Evolutionary conservation across 2,113 vertebrate genomes (phyloP), one percentile per base, ranked within the genome.

Genomic region (Oenanthe melanoleuca): DNA sequence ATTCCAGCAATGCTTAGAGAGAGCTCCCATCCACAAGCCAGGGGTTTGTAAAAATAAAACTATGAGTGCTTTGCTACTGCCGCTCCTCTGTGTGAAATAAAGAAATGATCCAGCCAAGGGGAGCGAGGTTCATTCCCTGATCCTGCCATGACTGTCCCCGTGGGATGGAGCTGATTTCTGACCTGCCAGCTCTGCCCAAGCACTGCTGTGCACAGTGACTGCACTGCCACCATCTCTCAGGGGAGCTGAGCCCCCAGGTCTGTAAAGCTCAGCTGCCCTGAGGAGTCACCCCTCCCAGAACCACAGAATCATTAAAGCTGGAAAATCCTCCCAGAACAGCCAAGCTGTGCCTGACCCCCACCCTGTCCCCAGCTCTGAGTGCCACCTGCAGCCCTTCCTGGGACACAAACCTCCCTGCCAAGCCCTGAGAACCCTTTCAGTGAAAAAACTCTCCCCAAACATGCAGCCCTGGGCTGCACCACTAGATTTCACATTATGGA

Each of bases 251-350:
- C 70, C 55, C 34, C 38, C 8, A 16, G 2, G 24, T 12, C 50
- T 65, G 56, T 12, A 15, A 53, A 57, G 61, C 45, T 25, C 79
- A 21, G 28, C 50, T 81, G 65, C 7, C 29, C 42, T 59, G 16
- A 12, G 0, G 49, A 34, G 40, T 7, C 7, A 6, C 23, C 21
- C 60, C 24, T 34, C 45, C n/a, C 70, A 60, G 7, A 29, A 29
- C 4, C 69, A 40, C 12, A 19, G 60, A 24, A 33, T 2, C 28
- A 2, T 2, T 2, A 0, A 1, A 1, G 29, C 29, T 61, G 24
- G n/a, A 47, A 61, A 67, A 1, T 7, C 53, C 45, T 25, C 28
- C 69, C 12, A 45, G 45, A 5, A 1, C 44, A 52, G 3, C 3
- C 45, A 0, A 5, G 18, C 52, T 37, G 50, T 44, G 14, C 11